Evolutionary conservation across 2,113 vertebrate species (phyloP).

Genomic region (Megalops atlanticus): DNA sequence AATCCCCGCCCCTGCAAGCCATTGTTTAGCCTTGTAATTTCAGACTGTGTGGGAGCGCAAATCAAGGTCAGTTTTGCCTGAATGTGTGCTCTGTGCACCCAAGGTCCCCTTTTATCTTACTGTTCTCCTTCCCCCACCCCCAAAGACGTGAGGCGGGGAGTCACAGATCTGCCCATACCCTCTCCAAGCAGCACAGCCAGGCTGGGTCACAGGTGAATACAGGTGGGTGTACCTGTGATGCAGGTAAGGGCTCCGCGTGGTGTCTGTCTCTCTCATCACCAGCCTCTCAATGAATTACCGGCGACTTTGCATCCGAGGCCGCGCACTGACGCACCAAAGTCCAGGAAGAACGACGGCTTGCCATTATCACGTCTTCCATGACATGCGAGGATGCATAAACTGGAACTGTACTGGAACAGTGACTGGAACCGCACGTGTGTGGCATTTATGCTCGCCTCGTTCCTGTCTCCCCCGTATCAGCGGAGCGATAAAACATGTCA

Average conservation of each 20-base stretch:
- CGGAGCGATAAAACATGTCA: background rate
- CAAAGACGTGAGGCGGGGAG: conserved; percentile 81
- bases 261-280: background rate
- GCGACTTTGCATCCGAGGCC: background rate
- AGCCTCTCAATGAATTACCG: background rate
- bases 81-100: no score
- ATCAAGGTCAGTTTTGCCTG: no score
- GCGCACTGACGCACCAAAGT: background rate
- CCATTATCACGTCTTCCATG: background rate
- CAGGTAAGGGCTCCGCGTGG: no score
- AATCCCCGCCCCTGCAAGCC: no score
- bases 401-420: no score
- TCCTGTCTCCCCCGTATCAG: background rate
- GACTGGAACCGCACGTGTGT: background rate
- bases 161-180: conserved; percentile 81
- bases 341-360: background rate
- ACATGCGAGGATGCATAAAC: background rate
- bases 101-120: no score
- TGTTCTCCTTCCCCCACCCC: conserved; percentile 32
- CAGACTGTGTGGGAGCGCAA: no score
- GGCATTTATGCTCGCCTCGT: background rate
- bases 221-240: no score
- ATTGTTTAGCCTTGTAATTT: no score
- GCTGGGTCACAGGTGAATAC: conserved; percentile 83
- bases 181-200: conserved; percentile 82